Evolutionary conservation across 2,113 vertebrate genomes (phyloP).

Genomic region (Tichodroma muraria): DNA sequence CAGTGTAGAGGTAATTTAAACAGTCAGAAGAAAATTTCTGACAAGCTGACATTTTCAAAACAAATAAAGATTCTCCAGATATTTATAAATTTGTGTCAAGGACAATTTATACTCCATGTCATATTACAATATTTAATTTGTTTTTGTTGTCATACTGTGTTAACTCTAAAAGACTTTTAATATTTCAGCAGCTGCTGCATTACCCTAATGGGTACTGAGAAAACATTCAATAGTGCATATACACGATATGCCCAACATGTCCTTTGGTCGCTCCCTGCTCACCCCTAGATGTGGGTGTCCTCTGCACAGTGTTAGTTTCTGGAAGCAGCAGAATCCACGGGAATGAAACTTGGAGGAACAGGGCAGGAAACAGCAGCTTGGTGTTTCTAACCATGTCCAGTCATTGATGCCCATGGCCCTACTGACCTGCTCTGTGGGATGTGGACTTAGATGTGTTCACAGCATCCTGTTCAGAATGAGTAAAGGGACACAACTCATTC

Average conservation of each 20-base stretch:
- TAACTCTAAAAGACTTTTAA: conserved; percentile 42
- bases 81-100: conserved; percentile 51
- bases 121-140: conserved; percentile 62
- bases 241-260: neutral
- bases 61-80: conserved; percentile 50
- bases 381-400: neutral
- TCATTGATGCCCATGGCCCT: neutral
- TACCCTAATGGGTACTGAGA: neutral
- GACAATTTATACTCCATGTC: conserved; percentile 47
- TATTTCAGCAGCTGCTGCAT: conserved; percentile 38
- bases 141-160: conserved; percentile 56
- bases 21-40: conserved; percentile 33
- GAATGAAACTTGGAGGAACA: neutral
- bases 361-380: neutral
- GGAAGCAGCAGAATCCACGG: neutral
- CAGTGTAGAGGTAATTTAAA: conserved; percentile 36
- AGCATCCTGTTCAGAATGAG: neutral
- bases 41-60: conserved; percentile 48
- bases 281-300: neutral
- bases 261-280: neutral
- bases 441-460: neutral
- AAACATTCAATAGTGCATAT: neutral
- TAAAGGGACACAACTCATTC: neutral
- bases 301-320: neutral
- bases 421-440: neutral